These are phyloP conservation scores for Varroa destructor DNA, from an alignment of 1,140 invertebrate species.

Conservation along the genomic window DNA sequence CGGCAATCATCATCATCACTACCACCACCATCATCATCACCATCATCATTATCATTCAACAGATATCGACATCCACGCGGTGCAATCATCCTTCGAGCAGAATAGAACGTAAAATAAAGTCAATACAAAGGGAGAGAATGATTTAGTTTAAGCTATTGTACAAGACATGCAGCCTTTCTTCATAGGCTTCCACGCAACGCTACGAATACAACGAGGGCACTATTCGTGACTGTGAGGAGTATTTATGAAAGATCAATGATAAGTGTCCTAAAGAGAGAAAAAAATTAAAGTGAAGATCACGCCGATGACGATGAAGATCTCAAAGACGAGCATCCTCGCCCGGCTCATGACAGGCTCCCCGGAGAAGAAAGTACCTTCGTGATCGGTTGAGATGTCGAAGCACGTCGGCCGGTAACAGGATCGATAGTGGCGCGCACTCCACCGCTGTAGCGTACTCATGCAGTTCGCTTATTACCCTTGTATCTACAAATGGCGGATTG, in stretches of 20 bases:
- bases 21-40: no score
- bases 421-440: background rate
- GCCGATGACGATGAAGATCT: slow-evolving; percentile 9
- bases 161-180: no score
- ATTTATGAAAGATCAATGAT: background rate
- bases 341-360: slow-evolving; percentile 24
- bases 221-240: background rate
- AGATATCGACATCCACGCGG: no score
- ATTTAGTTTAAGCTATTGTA: no score
- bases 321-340: slow-evolving; percentile 4
- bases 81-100: no score
- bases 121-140: no score
- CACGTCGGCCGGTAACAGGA: background rate
- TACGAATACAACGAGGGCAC: no score
- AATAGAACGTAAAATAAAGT: no score
- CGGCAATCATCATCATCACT: no score
- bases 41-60: no score
- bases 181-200: no score
- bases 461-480: background rate
- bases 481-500: background rate
- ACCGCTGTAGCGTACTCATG: background rate
- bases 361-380: slow-evolving; percentile 21
- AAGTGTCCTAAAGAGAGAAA: background rate
- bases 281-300: no score
- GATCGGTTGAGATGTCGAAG: background rate